Conservation (phyloP, 2,113 vertebrate genomes). For the Lycocorax pyrrhopterus region DNA sequence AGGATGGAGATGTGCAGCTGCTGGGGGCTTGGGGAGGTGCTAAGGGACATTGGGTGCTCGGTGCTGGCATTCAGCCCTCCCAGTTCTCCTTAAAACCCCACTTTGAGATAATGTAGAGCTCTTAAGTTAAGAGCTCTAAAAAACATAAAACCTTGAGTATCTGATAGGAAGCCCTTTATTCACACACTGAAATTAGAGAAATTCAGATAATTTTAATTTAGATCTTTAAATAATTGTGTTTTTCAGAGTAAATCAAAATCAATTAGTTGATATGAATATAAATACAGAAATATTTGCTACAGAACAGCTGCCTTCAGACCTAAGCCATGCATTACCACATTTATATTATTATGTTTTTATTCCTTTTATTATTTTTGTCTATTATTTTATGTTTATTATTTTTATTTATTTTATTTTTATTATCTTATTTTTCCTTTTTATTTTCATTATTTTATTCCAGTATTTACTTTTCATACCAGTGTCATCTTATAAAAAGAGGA, state of each 20-base stretch:
- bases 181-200: background rate
- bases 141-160: background rate
- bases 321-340: background rate
- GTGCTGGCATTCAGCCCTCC: background rate
- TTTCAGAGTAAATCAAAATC: background rate
- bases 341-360: background rate
- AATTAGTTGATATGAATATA: background rate
- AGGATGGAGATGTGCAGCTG: background rate
- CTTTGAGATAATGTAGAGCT: background rate
- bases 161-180: background rate
- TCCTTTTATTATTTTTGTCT: background rate
- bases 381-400: background rate
- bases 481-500: background rate
- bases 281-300: background rate
- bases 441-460: background rate
- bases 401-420: background rate
- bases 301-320: background rate
- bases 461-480: background rate
- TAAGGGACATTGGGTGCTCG: accelerated
- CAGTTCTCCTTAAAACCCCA: background rate
- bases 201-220: background rate
- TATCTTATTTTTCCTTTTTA: background rate
- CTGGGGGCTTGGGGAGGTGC: background rate
- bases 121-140: background rate
- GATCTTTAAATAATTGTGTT: background rate